phyloP scores from a whole-genome alignment of 2,113 vertebrate genomes.

The Lasiurus borealis region DNA sequence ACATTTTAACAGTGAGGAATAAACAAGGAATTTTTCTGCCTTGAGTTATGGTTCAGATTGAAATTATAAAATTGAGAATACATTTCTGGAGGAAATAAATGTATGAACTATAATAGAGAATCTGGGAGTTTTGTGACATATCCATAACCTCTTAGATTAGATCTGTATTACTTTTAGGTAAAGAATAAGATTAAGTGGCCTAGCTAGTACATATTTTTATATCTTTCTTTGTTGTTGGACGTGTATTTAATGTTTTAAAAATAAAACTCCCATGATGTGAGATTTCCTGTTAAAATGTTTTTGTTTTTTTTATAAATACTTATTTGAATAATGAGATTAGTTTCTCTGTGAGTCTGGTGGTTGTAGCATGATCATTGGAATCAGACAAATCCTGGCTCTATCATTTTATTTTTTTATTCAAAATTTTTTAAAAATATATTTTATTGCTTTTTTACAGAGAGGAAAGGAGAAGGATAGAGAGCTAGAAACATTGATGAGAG shows the following conservation, averaged over 20 bases:
- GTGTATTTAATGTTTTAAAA: constrained; percentile 49
- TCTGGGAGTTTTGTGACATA: background rate
- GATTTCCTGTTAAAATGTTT: constrained; percentile 33
- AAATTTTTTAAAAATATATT: no score
- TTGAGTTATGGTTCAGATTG: background rate
- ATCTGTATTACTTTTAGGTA: constrained; percentile 35
- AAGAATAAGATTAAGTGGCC: constrained; percentile 45
- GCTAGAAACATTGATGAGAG: no score
- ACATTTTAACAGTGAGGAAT: background rate
- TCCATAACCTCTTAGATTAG: background rate
- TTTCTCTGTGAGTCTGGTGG: constrained; percentile 15
- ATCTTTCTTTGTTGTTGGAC: constrained; percentile 6
- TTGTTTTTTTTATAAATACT: constrained; percentile 38
- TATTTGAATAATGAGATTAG: background rate
- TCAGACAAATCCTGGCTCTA: background rate
- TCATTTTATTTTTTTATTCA: background rate
- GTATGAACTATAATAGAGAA: background rate
- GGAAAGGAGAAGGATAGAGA: no score
- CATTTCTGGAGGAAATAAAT: background rate
- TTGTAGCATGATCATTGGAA: background rate
- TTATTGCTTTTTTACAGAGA: no score
- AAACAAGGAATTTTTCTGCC: background rate
- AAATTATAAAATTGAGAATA: background rate
- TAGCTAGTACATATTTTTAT: constrained; percentile 39
- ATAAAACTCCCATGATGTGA: constrained; percentile 26